These are phyloP conservation scores for Dicrostonyx torquatus DNA, from an alignment of 2,797 vertebrate species.

Conservation along the genomic window DNA sequence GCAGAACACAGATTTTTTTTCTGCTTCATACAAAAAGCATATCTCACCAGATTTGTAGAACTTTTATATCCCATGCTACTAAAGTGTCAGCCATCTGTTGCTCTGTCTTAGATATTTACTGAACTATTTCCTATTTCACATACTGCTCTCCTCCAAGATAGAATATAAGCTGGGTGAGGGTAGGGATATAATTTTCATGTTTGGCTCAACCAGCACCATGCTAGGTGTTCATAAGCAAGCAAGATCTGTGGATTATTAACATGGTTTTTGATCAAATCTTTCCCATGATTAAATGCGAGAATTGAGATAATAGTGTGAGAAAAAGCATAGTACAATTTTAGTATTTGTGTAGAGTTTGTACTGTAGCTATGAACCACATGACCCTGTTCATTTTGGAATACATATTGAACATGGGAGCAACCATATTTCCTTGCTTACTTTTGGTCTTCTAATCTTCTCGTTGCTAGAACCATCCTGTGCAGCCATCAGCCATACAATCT, in stretches of 20 bases:
- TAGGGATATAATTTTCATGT: neutral
- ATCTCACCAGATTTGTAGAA: neutral
- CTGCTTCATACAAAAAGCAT: neutral
- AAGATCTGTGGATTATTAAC: neutral
- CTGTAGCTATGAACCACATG: neutral
- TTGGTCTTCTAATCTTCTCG: conserved; percentile 73
- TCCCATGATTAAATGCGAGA: neutral
- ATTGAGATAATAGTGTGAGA: neutral
- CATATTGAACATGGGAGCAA: neutral
- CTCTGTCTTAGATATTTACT: neutral
- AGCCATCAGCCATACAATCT: conserved; percentile 68
- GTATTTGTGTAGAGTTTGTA: neutral
- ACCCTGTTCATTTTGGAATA: conserved; percentile 63
- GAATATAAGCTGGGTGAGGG: conserved; percentile 10
- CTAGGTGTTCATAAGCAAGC: neutral
- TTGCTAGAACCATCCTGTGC: conserved; percentile 76
- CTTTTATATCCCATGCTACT: neutral
- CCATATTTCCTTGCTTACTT: conserved; percentile 74
- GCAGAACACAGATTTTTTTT: neutral
- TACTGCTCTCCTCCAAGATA: neutral
- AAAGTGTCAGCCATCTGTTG: neutral
- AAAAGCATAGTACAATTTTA: neutral
- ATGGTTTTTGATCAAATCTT: neutral
- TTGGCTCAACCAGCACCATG: neutral
- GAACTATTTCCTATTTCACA: neutral